Conservation (phyloP, 1,140 invertebrate genomes). For the Platyscapa corneri region DNA sequence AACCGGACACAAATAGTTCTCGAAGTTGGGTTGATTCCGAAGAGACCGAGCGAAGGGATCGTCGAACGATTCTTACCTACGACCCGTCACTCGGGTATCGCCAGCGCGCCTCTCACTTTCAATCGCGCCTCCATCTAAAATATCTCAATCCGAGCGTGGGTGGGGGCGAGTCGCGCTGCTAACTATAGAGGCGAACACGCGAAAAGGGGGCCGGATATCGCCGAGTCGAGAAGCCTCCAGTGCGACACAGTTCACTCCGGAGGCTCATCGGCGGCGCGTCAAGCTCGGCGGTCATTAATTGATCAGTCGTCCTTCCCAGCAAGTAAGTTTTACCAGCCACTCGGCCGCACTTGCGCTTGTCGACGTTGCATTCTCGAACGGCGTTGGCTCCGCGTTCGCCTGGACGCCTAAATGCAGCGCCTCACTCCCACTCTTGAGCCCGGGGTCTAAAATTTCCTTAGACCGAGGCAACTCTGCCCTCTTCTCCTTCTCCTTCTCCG, state of each 20-base stretch:
- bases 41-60: neutral
- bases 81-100: neutral
- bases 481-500: neutral
- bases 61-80: constrained; percentile 8
- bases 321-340: constrained; percentile 1
- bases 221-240: constrained; percentile 65
- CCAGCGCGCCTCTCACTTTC: neutral
- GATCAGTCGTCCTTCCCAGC: neutral
- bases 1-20: neutral
- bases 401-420: neutral
- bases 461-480: neutral
- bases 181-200: constrained; percentile 71
- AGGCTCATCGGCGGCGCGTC: constrained; percentile 68
- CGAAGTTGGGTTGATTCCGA: neutral
- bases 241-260: constrained; percentile 69
- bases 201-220: constrained; percentile 64
- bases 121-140: constrained; percentile 29
- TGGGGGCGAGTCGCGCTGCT: constrained; percentile 62
- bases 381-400: too few relatives aligned
- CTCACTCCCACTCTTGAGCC: neutral
- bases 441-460: neutral
- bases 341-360: neutral
- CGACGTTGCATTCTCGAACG: too few relatives aligned
- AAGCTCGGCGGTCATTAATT: constrained; percentile 32
- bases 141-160: constrained; percentile 28